Evolutionary conservation across 2,888 invertebrate species (phyloP).

Genomic region (Metellina segmentata): DNA sequence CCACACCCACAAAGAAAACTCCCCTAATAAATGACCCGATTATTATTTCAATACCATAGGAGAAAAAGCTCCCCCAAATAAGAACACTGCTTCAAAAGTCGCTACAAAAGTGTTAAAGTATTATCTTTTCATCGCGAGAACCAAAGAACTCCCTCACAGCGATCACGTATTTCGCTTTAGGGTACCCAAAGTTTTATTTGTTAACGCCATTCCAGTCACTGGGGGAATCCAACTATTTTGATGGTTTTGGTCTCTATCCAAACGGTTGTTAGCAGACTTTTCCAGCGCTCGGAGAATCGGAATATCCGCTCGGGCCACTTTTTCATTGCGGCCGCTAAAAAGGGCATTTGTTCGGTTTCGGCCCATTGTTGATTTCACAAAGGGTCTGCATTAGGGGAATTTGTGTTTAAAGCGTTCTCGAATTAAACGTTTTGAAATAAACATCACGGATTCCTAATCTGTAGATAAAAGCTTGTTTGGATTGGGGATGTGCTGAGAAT

Average conservation of each 20-base stretch:
- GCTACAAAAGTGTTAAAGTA: slow-evolving; percentile 35
- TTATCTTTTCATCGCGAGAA: slow-evolving; percentile 31
- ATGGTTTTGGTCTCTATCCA: slow-evolving; percentile 51
- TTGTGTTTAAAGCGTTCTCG: too few relatives aligned
- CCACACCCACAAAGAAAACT: not conserved
- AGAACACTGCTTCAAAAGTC: slow-evolving; percentile 20
- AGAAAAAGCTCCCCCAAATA: slow-evolving; percentile 11
- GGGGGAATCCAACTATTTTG: slow-evolving; percentile 41
- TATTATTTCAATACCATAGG: slow-evolving; percentile 13
- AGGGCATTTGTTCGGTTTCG: too few relatives aligned
- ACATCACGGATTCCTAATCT: too few relatives aligned
- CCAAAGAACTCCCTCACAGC: not conserved
- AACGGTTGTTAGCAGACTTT: not conserved
- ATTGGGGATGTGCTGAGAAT: too few relatives aligned
- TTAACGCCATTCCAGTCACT: slow-evolving; percentile 50
- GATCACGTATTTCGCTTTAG: slow-evolving; percentile 52
- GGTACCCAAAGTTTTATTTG: slow-evolving; percentile 37
- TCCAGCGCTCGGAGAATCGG: too few relatives aligned
- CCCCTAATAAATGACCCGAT: slow-evolving; percentile 5
- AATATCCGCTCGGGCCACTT: too few relatives aligned
- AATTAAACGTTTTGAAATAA: too few relatives aligned
- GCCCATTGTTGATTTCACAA: too few relatives aligned
- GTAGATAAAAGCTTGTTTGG: too few relatives aligned
- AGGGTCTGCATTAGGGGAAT: too few relatives aligned
- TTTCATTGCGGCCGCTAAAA: too few relatives aligned